Evolutionary conservation across 1,140 invertebrate genomes (phyloP).

Genomic region (Ceratina calcarata): DNA sequence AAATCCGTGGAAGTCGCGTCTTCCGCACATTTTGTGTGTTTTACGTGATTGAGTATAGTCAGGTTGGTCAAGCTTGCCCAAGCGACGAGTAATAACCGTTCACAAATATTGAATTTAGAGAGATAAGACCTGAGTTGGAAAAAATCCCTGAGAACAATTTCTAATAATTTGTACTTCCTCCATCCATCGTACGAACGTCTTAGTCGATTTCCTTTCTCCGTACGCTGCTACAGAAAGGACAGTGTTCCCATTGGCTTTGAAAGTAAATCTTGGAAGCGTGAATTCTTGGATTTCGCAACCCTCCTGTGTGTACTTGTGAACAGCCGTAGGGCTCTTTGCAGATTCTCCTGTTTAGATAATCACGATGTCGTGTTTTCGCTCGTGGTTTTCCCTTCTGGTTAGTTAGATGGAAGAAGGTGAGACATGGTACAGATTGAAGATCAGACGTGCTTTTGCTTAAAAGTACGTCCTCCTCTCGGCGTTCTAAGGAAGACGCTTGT

Average conservation of each 20-base stretch:
- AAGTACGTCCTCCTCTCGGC: conserved; percentile 15
- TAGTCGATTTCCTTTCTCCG: not conserved
- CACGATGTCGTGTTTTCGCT: conserved; percentile 30
- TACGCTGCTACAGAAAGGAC: too few relatives aligned
- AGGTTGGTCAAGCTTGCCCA: not conserved
- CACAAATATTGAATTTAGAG: conserved; percentile 22
- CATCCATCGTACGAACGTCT: not conserved
- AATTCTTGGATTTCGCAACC: conserved; percentile 1
- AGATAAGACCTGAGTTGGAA: not conserved
- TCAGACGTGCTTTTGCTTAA: conserved; percentile 40
- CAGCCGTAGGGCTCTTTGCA: not conserved
- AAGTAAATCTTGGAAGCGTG: conserved; percentile 15
- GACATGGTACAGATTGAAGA: conserved; percentile 38
- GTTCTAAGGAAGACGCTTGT: conserved; percentile 28
- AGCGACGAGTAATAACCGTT: not conserved
- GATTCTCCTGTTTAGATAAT: conserved; percentile 34
- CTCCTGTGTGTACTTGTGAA: too few relatives aligned
- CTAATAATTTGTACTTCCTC: not conserved
- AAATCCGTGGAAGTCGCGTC: too few relatives aligned
- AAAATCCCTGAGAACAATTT: not conserved
- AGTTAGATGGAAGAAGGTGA: conserved; percentile 25
- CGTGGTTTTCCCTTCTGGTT: conserved; percentile 28
- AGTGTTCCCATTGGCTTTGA: not conserved
- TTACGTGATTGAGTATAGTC: not conserved
- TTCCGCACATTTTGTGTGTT: not conserved